phyloP scores from a whole-genome alignment of 1,140 invertebrate species.

The Parasteatoda tepidariorum region DNA sequence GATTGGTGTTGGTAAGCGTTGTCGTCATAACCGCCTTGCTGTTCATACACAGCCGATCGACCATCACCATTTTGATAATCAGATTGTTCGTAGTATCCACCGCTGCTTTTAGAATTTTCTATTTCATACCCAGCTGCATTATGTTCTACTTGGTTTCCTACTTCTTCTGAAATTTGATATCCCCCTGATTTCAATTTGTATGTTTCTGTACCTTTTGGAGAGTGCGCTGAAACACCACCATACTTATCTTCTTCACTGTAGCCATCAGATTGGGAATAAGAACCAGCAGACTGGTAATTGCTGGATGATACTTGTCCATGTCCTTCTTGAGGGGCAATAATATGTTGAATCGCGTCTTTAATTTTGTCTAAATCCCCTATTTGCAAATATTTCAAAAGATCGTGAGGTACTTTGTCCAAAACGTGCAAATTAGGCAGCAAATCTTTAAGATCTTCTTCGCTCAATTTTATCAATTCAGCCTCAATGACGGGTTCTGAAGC shows the following conservation, averaged over 20 bases:
- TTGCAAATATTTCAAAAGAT: constrained; percentile 40
- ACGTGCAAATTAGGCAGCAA: constrained; percentile 33
- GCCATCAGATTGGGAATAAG: neutral
- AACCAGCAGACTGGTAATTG: neutral
- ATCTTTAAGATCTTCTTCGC: constrained; percentile 23
- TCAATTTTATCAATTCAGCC: constrained; percentile 46
- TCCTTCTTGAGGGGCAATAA: constrained; percentile 18
- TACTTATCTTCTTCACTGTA: neutral
- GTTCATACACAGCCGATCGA: constrained; percentile 1
- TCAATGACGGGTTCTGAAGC: constrained; percentile 26
- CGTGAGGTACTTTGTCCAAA: constrained; percentile 17
- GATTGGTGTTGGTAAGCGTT: neutral
- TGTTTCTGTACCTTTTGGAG: neutral
- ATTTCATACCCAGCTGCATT: constrained; percentile 3
- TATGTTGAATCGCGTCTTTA: constrained; percentile 28
- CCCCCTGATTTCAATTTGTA: neutral
- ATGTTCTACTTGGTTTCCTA: neutral
- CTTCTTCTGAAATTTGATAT: neutral
- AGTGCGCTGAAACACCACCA: neutral
- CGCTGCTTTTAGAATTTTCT: neutral
- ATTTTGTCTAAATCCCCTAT: neutral
- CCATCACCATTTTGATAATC: neutral
- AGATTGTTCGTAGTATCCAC: constrained; percentile 18
- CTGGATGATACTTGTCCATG: neutral
- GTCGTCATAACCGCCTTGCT: constrained; percentile 1